A percentile compares a stretch with the other conserved stretches of the same genome.
These are phyloP conservation scores for Cheilosia vernalis DNA, from an alignment of 2,888 invertebrate species.

Conservation along the genomic window DNA sequence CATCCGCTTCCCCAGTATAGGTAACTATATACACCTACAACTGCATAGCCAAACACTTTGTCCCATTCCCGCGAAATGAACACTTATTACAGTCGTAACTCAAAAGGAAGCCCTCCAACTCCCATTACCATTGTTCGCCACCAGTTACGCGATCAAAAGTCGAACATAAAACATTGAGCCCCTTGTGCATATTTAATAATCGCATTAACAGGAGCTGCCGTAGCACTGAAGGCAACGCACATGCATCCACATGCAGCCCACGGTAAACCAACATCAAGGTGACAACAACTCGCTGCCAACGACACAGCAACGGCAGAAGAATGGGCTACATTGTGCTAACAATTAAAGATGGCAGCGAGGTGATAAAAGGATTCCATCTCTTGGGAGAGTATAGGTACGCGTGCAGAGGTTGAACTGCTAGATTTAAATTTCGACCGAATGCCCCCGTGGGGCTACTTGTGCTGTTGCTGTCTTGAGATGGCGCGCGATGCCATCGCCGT, in stretches of 20 bases:
- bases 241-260: background rate
- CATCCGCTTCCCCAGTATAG: slow-evolving; percentile 5
- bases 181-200: slow-evolving; percentile 73
- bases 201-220: slow-evolving; percentile 58
- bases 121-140: slow-evolving; percentile 50
- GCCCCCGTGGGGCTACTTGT: slow-evolving; percentile 51
- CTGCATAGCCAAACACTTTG: slow-evolving; percentile 18
- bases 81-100: slow-evolving; percentile 52
- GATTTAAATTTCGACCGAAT: slow-evolving; percentile 67
- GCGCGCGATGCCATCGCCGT: slow-evolving; percentile 44
- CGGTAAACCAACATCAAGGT: slow-evolving; percentile 58
- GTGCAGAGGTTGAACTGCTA: slow-evolving; percentile 36
- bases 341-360: slow-evolving; percentile 72
- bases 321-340: slow-evolving; percentile 69
- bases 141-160: slow-evolving; percentile 51
- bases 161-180: slow-evolving; percentile 59
- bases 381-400: slow-evolving; percentile 41
- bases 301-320: slow-evolving; percentile 40
- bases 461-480: slow-evolving; percentile 19
- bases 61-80: slow-evolving; percentile 48
- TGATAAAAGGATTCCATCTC: slow-evolving; percentile 71
- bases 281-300: slow-evolving; percentile 65
- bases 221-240: slow-evolving; percentile 16
- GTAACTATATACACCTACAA: background rate
- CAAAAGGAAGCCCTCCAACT: slow-evolving; percentile 23